Base-by-base conservation (phyloP, 2,888 invertebrate genomes). In the Phyllotreta cruciferae region DNA sequence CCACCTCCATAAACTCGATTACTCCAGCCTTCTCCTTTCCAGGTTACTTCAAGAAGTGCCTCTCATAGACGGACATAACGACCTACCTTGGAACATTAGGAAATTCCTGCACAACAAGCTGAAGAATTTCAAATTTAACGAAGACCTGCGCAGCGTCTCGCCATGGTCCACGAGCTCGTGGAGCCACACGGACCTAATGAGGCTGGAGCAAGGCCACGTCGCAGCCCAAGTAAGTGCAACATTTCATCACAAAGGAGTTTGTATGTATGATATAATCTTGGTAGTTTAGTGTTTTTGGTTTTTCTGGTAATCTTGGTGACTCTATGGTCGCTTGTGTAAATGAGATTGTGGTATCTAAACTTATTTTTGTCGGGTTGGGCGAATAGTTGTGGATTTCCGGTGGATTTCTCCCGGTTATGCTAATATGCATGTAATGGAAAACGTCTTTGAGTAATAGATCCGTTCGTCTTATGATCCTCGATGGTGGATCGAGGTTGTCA, bases 81-180 rank as follows among this genome's bases (percentile, higher is more conserved):
- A 94, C 81, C 84, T 94, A 70, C 93, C 94, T 9, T 94, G 93
- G 93, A 94, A 94, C 82, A 92, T 94, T 80, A 85, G 94, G 71
- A 93, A 93, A 83, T 93, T 94, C 83, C 85, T 93, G 79, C 93
- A 93, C 82, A 94, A 94, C 82, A 90, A 90, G 80, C 88, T 94
- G 74, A 90, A 91, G 80, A 91, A 92, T 80, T 92, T 94, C 79
- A 86, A 87, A 75, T 89, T 90, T 80, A 87, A 86, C 70, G 86
- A 88, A 80, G 87, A 90, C 79, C 83, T 91, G 60, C 83, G 87
- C 73, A 85, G 86, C 70, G 86, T 89, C 47, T 85, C 86, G 73
- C 90, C 90, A 9, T 91, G 90, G 90, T 87, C 88, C 35, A 84
- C 83, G 66, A 88, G 87, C 78, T 86, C 86, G 70, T 92, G 90